These are phyloP conservation scores for Neopipo cinnamomea DNA, from an alignment of 2,113 vertebrate species.

Conservation along the genomic window DNA sequence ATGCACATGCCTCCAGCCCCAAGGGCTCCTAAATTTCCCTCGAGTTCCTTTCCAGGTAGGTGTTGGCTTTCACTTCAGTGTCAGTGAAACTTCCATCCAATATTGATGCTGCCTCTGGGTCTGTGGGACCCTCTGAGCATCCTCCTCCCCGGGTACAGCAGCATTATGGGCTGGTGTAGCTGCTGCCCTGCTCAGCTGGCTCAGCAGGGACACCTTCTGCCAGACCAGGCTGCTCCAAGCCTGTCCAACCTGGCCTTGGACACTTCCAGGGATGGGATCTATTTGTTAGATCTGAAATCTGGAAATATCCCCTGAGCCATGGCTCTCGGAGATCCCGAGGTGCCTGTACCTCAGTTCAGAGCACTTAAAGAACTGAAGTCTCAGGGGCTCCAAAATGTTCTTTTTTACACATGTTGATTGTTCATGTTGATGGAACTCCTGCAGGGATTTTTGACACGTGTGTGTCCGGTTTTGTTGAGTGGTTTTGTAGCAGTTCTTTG, in stretches of 20 bases:
- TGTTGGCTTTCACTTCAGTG: background rate
- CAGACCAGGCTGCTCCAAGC: background rate
- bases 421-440: background rate
- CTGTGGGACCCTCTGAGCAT: background rate
- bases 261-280: background rate
- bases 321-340: background rate
- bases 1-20: background rate
- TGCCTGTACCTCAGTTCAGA: background rate
- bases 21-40: background rate
- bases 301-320: rapidly evolving
- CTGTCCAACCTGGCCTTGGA: background rate
- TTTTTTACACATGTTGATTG: background rate
- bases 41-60: background rate
- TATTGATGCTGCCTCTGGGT: background rate
- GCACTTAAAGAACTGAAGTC: rapidly evolving
- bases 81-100: background rate
- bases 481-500: background rate
- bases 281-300: background rate
- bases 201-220: background rate
- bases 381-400: background rate
- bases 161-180: background rate
- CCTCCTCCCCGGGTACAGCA: background rate
- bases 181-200: background rate
- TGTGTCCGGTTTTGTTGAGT: background rate
- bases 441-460: background rate